Base-by-base conservation (phyloP, 2,113 vertebrate genomes). In the Pelvicachromis taeniatus region DNA sequence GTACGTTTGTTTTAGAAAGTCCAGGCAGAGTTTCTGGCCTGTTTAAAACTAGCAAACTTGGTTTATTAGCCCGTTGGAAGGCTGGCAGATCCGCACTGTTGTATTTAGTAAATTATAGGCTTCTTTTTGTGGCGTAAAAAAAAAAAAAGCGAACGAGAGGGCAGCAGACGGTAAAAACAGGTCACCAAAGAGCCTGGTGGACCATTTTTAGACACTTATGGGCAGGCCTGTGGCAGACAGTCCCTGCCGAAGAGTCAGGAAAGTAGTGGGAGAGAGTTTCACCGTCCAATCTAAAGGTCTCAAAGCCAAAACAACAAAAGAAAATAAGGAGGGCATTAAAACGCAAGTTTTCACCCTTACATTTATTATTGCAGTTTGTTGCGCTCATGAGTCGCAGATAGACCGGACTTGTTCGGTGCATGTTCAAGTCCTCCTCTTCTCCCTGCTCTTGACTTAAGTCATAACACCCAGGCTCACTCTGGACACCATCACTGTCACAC, bases 401-500 rank as follows among this genome's bases (percentile, higher is more conserved):
- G 3, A 45, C 26, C 31, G 70, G 70, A 38, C 19, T 38, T 77
- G 38, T 84, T 70, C 35, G 14, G 26, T 77, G 61, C 87, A 31
- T 83, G 90, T 80, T 29, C 48, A 52, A 52, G 73, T 52, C n/a
- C 55, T 84, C 65, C 53, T 42, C 56, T 45, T 70, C 40, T 77
- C 81, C 78, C 77, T 80, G 84, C 77, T 56, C 81, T 78, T 31
- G 7, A 53, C 84, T 77, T 84, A 85, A 90, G 88, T 92, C 89
- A 90, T 91, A 87, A 88, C 90, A 90, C 75, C 59, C 83, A 70
- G 35, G 53, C 79, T 40, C 83, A 61, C 81, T 84, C 95, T 95
- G 94, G 92, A 93, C 91, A 91, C 26, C 89, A 85, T 94, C 94
- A 95, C 87, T 93, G 94, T 94, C 94, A 94, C 91, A 91, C 85